Conservation (phyloP, 1,140 invertebrate species). For the Diploscapter pachys region DNA sequence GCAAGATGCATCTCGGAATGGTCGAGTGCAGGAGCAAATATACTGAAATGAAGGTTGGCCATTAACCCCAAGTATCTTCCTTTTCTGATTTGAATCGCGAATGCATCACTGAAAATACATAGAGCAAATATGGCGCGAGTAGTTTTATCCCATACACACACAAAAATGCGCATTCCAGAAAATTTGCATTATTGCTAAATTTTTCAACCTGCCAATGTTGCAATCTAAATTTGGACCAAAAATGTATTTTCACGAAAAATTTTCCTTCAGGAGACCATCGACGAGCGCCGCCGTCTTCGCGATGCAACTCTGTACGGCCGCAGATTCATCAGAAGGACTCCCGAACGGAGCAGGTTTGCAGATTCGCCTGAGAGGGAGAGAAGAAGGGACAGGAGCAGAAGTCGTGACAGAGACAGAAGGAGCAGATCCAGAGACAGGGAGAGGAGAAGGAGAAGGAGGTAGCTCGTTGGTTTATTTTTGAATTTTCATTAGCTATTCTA, state of each 20-base stretch:
- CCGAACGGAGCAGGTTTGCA: too few relatives aligned
- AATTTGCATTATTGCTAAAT: too few relatives aligned
- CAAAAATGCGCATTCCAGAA: background rate
- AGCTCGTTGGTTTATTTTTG: too few relatives aligned
- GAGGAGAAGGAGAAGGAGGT: background rate
- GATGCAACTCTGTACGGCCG: too few relatives aligned
- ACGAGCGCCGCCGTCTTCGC: conserved; percentile 39
- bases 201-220: too few relatives aligned
- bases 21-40: conserved; percentile 95
- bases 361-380: conserved; percentile 7
- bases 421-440: background rate
- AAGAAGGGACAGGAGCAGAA: conserved; percentile 21
- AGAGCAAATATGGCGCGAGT: too few relatives aligned
- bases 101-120: conserved; percentile 8
- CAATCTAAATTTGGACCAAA: too few relatives aligned
- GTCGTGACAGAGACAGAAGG: conserved; percentile 16
- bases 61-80: background rate
- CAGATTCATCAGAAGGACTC: too few relatives aligned
- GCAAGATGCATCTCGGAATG: conserved; percentile 96
- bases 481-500: too few relatives aligned
- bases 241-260: too few relatives aligned
- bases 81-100: background rate
- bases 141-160: background rate
- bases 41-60: conserved; percentile 77
- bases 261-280: conserved; percentile 38